A percentile compares a stretch with the other conserved stretches of the same genome.
These are phyloP conservation scores for Drosophila aff. DNA, from an alignment of 1,140 invertebrate species.

Conservation along the genomic window DNA sequence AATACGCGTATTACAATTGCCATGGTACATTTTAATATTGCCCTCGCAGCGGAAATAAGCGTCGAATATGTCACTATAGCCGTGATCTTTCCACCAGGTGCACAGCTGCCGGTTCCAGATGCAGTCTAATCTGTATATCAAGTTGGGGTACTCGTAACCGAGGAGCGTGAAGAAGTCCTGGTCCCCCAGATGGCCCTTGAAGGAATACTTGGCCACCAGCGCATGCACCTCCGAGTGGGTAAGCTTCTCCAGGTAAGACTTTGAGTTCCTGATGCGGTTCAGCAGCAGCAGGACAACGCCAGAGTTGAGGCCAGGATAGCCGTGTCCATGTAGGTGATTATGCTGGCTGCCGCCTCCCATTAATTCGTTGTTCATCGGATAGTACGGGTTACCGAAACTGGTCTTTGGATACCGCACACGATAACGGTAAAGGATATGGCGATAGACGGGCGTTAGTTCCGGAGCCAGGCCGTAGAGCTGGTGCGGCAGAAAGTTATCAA, in stretches of 20 bases:
- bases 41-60: slow-evolving; percentile 91
- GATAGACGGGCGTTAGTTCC: slow-evolving; percentile 93
- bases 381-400: slow-evolving; percentile 86
- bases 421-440: slow-evolving; percentile 91
- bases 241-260: slow-evolving; percentile 87
- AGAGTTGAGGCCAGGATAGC: slow-evolving; percentile 93
- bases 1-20: slow-evolving; percentile 93
- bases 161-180: slow-evolving; percentile 95
- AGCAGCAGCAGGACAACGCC: slow-evolving; percentile 92
- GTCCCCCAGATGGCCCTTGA: slow-evolving; percentile 93
- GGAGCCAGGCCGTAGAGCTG: slow-evolving; percentile 91
- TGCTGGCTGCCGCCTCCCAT: slow-evolving; percentile 42
- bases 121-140: slow-evolving; percentile 92
- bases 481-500: slow-evolving; percentile 85
- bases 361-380: slow-evolving; percentile 64
- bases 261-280: slow-evolving; percentile 89
- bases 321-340: slow-evolving; percentile 76
- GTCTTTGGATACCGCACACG: slow-evolving; percentile 88
- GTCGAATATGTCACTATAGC: slow-evolving; percentile 91
- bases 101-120: slow-evolving; percentile 94
- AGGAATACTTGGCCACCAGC: slow-evolving; percentile 89
- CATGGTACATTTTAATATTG: slow-evolving; percentile 92
- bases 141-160: slow-evolving; percentile 89
- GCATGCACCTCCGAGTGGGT: slow-evolving; percentile 86
- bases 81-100: slow-evolving; percentile 93